Conservation (phyloP, 1,140 invertebrate species). For the Gonioctena quinquepunctata region DNA sequence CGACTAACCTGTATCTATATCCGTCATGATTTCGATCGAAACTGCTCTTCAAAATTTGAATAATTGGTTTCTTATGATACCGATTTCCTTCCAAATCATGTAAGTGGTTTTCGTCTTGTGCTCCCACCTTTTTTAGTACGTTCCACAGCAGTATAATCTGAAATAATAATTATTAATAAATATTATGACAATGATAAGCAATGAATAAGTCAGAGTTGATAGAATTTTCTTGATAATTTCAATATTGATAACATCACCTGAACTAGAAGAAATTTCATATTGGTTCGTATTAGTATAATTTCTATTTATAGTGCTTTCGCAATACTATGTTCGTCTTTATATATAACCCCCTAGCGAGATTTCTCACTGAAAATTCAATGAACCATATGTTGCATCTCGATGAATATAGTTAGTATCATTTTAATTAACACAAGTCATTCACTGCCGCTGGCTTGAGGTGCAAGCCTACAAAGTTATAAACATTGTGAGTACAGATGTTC, state of each 20-base stretch:
- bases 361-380: slow-evolving; percentile 2
- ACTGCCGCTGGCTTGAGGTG: not conserved
- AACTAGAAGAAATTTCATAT: not conserved
- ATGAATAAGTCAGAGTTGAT: not conserved
- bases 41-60: slow-evolving; percentile 40
- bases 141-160: not conserved
- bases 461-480: too few relatives aligned
- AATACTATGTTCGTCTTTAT: not conserved
- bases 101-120: not conserved
- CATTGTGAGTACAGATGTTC: too few relatives aligned
- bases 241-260: not conserved
- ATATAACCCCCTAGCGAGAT: not conserved
- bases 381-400: not conserved
- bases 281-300: not conserved
- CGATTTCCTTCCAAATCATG: not conserved
- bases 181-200: too few relatives aligned
- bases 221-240: not conserved
- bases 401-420: not conserved
- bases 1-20: slow-evolving; percentile 38
- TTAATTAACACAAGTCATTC: not conserved
- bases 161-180: not conserved
- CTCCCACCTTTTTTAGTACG: not conserved
- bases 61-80: slow-evolving; percentile 22
- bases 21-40: slow-evolving; percentile 36
- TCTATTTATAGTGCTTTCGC: not conserved